phyloP scores from a whole-genome alignment of 1,140 invertebrate genomes.

The Asobara japonica region DNA sequence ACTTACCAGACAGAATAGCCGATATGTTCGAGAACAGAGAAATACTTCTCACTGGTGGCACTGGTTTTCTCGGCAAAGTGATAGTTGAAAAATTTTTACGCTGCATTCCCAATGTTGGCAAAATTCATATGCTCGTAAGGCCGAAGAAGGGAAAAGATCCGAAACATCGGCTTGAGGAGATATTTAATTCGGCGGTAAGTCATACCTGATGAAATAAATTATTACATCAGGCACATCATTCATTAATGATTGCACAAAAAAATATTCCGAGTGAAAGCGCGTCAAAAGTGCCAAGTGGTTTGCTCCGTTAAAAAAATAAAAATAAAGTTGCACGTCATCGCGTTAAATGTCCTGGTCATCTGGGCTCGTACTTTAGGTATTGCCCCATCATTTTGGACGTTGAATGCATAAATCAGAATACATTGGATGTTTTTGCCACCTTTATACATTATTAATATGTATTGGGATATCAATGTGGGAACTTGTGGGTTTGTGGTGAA shows the following conservation, averaged over 20 bases:
- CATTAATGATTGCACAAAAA: not conserved
- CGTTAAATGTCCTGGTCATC: not conserved
- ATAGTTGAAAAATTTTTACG: constrained; percentile 77
- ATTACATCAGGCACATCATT: constrained; percentile 8
- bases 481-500: too few relatives aligned
- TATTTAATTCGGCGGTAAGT: constrained; percentile 75
- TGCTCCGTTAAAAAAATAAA: not conserved
- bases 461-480: too few relatives aligned
- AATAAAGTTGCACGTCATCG: constrained; percentile 14
- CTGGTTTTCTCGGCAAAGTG: constrained; percentile 79
- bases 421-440: too few relatives aligned
- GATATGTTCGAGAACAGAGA: constrained; percentile 62
- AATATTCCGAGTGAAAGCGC: not conserved
- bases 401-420: too few relatives aligned
- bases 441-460: too few relatives aligned
- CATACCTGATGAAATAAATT: constrained; percentile 16
- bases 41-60: constrained; percentile 70
- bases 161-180: constrained; percentile 74
- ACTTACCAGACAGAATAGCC: constrained; percentile 61
- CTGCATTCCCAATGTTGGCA: constrained; percentile 73
- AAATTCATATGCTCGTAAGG: constrained; percentile 82
- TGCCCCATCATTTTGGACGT: too few relatives aligned
- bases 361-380: not conserved
- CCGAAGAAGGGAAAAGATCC: constrained; percentile 82
- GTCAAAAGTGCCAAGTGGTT: not conserved